phyloP scores from a whole-genome alignment of 2,113 vertebrate species.

The Ictidomys tridecemlineatus region DNA sequence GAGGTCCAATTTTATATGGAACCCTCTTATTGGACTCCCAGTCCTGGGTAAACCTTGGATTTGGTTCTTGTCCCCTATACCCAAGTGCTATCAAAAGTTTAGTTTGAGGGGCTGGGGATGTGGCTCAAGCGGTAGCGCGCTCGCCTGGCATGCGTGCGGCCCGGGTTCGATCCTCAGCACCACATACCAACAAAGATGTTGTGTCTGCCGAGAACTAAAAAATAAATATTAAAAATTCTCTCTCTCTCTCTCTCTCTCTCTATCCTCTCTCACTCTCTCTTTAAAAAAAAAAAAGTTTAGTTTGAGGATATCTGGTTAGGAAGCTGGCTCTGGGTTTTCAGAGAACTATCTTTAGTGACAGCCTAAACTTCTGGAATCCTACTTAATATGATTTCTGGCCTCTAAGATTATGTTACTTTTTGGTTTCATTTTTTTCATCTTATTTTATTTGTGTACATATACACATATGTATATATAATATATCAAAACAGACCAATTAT shows the following conservation, averaged over 20 bases:
- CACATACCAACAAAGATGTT: too few species aligned
- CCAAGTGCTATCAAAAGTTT: not conserved
- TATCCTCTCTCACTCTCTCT: too few species aligned
- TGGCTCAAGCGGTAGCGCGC: too few species aligned
- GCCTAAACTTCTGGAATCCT: not conserved
- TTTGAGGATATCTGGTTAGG: not conserved
- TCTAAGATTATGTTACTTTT: not conserved
- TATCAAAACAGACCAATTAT: not conserved
- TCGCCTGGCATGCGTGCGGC: too few species aligned
- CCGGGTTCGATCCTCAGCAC: too few species aligned
- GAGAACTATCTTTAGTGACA: not conserved
- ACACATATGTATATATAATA: not conserved
- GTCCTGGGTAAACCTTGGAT: not conserved
- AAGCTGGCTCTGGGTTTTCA: not conserved
- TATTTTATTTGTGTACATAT: not conserved
- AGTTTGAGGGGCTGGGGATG: too few species aligned
- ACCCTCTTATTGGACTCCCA: not conserved
- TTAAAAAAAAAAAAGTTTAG: not conserved
- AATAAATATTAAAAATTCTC: too few species aligned
- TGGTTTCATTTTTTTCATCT: not conserved
- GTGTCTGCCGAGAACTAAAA: too few species aligned
- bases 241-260: too few species aligned
- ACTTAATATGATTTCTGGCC: constrained; percentile 35
- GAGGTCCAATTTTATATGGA: not conserved
- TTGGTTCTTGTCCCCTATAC: not conserved